Percentiles rank a stretch among this genome's conserved stretches.
Conservation (phyloP, 2,113 vertebrate genomes). For the Oreochromis aureus region DNA sequence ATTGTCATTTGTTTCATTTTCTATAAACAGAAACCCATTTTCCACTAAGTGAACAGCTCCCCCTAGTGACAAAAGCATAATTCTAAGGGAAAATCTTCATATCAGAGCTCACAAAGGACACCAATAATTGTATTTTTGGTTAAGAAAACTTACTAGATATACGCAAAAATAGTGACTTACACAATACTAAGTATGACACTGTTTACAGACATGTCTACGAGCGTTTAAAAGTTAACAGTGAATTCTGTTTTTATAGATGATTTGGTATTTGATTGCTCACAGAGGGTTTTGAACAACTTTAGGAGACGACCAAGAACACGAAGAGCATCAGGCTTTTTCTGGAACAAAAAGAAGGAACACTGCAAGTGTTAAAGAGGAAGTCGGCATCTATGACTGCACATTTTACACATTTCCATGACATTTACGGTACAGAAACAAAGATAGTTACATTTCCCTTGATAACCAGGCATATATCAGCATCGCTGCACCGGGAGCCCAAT, state of each 20-base stretch:
- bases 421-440: background rate
- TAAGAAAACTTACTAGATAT: background rate
- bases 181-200: background rate
- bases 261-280: slow-evolving; percentile 75
- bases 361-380: background rate
- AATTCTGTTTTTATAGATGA: background rate
- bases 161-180: background rate
- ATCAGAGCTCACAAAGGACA: background rate
- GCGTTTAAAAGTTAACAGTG: background rate
- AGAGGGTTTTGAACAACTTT: slow-evolving; percentile 81
- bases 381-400: background rate
- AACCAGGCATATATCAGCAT: slow-evolving; percentile 91
- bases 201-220: background rate
- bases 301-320: slow-evolving; percentile 82
- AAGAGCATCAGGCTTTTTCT: slow-evolving; percentile 83
- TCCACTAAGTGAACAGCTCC: slow-evolving; percentile 23
- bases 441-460: slow-evolving; percentile 81
- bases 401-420: background rate
- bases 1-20: background rate
- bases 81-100: background rate
- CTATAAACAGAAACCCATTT: background rate
- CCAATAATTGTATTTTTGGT: background rate
- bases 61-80: slow-evolving; percentile 29
- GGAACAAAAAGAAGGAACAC: slow-evolving; percentile 37
- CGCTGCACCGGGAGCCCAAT: slow-evolving; percentile 87